phyloP scores from a whole-genome alignment of 2,888 invertebrate species.

The Mythimna loreyi region DNA sequence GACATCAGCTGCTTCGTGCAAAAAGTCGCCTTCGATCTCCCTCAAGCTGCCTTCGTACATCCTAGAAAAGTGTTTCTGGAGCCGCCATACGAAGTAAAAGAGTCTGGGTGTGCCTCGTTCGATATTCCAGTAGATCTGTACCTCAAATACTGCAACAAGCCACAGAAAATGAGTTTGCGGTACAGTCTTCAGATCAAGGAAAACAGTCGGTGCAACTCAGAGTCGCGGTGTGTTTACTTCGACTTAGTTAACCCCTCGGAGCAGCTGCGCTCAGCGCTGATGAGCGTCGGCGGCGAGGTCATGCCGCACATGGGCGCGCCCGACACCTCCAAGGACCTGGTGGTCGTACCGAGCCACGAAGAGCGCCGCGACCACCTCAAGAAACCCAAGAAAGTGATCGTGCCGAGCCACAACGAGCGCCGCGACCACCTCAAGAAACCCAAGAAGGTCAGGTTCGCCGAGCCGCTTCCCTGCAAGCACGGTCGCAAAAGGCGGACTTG shows the following conservation, averaged over 20 bases:
- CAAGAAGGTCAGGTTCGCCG: too few relatives aligned
- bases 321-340: conserved; percentile 70
- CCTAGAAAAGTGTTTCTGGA: conserved; percentile 88
- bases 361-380: too few relatives aligned
- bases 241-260: conserved; percentile 82
- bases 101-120: conserved; percentile 86
- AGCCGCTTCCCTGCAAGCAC: too few relatives aligned
- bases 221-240: too few relatives aligned
- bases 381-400: too few relatives aligned
- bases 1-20: conserved; percentile 78
- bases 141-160: conserved; percentile 84
- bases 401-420: too few relatives aligned
- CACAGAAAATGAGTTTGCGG: conserved; percentile 84
- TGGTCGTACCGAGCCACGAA: too few relatives aligned
- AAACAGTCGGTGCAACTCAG: too few relatives aligned
- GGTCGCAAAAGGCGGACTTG: too few relatives aligned
- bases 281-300: conserved; percentile 85
- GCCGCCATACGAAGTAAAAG: conserved; percentile 89
- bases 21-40: conserved; percentile 87
- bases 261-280: conserved; percentile 80
- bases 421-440: too few relatives aligned
- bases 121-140: conserved; percentile 88
- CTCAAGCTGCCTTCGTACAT: conserved; percentile 85
- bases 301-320: conserved; percentile 75
- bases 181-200: too few relatives aligned